phyloP scores from a whole-genome alignment of 2,113 vertebrate genomes.

The Pycnonotus jocosus region DNA sequence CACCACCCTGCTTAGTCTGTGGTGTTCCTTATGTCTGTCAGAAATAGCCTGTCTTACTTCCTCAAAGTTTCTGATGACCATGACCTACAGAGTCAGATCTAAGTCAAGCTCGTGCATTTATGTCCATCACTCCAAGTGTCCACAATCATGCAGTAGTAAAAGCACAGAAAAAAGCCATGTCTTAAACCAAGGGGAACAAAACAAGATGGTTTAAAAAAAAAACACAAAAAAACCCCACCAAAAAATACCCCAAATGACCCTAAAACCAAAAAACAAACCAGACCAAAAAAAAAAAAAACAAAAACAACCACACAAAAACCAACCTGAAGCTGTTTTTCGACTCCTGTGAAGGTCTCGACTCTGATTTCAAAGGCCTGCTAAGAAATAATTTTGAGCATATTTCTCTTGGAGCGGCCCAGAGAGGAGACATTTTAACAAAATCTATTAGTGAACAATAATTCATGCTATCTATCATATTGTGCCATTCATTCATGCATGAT shows the following conservation, averaged over 20 bases:
- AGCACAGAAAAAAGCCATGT: not conserved
- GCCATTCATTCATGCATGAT: slow-evolving; percentile 34
- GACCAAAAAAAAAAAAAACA: too few species aligned
- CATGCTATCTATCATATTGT: not conserved
- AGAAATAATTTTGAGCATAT: slow-evolving; percentile 11
- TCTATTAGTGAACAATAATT: slow-evolving; percentile 12
- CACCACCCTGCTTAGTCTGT: not conserved
- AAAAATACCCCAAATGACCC: not conserved
- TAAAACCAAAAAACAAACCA: not conserved
- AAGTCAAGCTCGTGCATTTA: not conserved
- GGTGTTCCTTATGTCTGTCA: not conserved
- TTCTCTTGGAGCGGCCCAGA: slow-evolving; percentile 12
- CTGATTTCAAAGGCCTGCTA: not conserved
- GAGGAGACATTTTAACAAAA: not conserved
- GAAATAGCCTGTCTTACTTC: not conserved
- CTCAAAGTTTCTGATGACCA: not conserved
- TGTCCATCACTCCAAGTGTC: not conserved
- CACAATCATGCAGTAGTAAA: not conserved
- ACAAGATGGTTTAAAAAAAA: too few species aligned
- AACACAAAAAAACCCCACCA: too few species aligned
- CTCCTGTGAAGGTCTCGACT: not conserved
- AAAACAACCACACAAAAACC: not conserved
- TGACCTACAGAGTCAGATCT: not conserved
- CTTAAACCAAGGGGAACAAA: rapidly evolving
- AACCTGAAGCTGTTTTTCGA: not conserved